phyloP scores from a whole-genome alignment of 2,888 invertebrate genomes.

The Scotopteryx bipunctaria region DNA sequence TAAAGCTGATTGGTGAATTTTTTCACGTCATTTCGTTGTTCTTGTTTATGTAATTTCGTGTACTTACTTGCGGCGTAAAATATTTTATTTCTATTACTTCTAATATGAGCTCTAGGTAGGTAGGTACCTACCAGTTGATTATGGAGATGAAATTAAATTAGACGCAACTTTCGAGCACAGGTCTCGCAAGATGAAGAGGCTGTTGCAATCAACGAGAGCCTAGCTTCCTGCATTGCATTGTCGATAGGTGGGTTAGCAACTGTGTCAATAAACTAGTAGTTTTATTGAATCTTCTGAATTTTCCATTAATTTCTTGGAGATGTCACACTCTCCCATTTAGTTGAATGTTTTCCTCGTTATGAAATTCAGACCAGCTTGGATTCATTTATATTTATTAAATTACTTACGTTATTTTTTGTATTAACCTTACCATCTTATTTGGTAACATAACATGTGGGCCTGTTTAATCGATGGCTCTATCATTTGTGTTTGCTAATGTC shows the following conservation, averaged over 20 bases:
- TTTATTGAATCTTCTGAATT: background rate
- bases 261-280: constrained; percentile 5
- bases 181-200: constrained; percentile 38
- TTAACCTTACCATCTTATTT: too few species aligned
- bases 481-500: too few species aligned
- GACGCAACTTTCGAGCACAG: constrained; percentile 24
- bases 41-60: too few species aligned
- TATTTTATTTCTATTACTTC: background rate
- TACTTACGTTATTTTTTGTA: too few species aligned
- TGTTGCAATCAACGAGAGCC: constrained; percentile 66
- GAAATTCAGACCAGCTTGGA: background rate
- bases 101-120: background rate
- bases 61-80: too few species aligned
- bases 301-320: too few species aligned
- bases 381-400: background rate
- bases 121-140: background rate
- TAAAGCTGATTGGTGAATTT: too few species aligned
- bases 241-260: constrained; percentile 7
- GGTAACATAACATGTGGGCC: too few species aligned
- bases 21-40: too few species aligned
- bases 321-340: too few species aligned
- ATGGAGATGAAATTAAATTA: constrained; percentile 15
- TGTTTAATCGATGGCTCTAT: too few species aligned
- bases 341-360: background rate
- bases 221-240: constrained; percentile 69